Base-by-base conservation (phyloP, 2,888 invertebrate genomes). In the Drosophila neutralis region DNA sequence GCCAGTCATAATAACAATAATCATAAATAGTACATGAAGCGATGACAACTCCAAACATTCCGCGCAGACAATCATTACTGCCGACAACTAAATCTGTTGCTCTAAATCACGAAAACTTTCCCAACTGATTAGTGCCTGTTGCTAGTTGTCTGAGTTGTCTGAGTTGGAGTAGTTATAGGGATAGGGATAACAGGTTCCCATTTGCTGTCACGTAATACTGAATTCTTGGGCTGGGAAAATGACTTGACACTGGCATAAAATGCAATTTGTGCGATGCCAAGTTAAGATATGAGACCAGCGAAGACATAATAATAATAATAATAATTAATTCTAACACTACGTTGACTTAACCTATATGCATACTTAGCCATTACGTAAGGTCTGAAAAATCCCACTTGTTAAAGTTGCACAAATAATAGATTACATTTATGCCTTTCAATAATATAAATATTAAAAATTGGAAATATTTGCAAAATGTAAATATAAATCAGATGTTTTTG, bases 31-130 rank as follows among this genome's bases (percentile, higher is more conserved):
- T 31, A 78, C 59, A 52, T 66, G 71, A 49, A 80, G 76, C 82
- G 87, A 84, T 84, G 87, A 84, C 87, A 84, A 84, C 78, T 70
- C 72, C 70, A 72, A 79, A 59, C 67, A 40, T 68, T 51, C 59
- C 24, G 4, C 21, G 21, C n/a, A 78, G 62, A 64, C 64, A 67
- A 63, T 65, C 83, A 70, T 74, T 56, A 74, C 36, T 36, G 36
- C 78, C 65, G 83, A 83, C 83, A 82, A 75, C 78, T 65, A 73
- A 75, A 82, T 78, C 49, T 61, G 73, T 67, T 71, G 64, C 79
- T 51, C 71, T 82, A 78, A 83, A 83, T 87, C 83, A 83, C 54
- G 70, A 49, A 69, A 74, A 69, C 5, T 27, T 45, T 45, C 24
- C 45, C 45, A 45, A 24, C 45, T 24, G 8, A 7, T 15, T 24